Evolutionary conservation across 2,113 vertebrate species (phyloP).

Genomic region (Smithornis capensis): DNA sequence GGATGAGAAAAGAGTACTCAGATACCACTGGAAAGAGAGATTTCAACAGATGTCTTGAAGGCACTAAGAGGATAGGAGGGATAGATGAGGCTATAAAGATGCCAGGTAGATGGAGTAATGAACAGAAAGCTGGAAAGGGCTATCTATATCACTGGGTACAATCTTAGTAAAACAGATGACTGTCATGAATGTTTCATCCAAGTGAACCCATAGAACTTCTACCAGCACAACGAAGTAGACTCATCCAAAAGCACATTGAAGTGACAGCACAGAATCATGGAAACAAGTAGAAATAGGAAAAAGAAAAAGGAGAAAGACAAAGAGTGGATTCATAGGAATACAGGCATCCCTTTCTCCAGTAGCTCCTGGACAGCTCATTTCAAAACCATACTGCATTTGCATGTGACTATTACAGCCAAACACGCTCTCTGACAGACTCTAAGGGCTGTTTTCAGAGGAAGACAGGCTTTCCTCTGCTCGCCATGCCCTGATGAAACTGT

Average conservation of each 20-base stretch:
- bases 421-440: background rate
- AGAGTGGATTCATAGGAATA: background rate
- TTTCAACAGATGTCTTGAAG: background rate
- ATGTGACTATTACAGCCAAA: background rate
- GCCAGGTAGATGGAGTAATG: background rate
- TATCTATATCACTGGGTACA: background rate
- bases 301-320: background rate
- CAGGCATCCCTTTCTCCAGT: conserved; percentile 2
- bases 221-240: background rate
- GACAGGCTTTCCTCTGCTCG: conserved; percentile 30
- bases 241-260: background rate
- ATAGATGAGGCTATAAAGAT: background rate
- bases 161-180: background rate
- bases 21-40: background rate
- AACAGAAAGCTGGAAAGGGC: background rate
- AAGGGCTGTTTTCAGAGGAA: conserved; percentile 48
- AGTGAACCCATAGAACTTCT: background rate
- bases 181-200: background rate
- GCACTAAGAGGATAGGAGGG: background rate
- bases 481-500: conserved; percentile 36
- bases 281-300: background rate
- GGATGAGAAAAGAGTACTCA: background rate
- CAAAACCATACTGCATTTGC: conserved; percentile 25
- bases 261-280: background rate
- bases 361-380: conserved; percentile 61